Base-by-base conservation (phyloP, 2,113 vertebrate genomes). In the Hippopotamus amphibius region DNA sequence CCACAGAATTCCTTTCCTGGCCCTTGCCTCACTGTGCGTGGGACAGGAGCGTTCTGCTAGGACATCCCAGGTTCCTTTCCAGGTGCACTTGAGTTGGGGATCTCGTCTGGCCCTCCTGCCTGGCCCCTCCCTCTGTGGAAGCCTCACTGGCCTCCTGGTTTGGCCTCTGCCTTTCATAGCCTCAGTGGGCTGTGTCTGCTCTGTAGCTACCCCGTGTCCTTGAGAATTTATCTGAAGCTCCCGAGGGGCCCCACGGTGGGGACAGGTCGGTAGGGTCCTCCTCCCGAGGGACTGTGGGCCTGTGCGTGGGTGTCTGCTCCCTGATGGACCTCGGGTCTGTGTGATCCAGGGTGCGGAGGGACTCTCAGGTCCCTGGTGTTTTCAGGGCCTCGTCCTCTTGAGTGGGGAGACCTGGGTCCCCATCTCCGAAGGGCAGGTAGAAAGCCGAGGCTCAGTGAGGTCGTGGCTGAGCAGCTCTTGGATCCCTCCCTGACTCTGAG, bases 161-260 rank as follows among this genome's bases (percentile, higher is more conserved):
- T 63, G 6, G 63, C 53, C 57, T 55, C 48, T 41, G 17, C 24
- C 57, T 80, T 46, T 59, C 28, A 16, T 16, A 50, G 85, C 37
- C 30, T 22, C 48, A 33, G 74, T 21, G 74, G 48, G 72, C 72
- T 50, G 13, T 13, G 46, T 59, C 63, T 41, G 21, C 22, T 5
- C 21, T 5, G 0, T 10, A 28, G 26, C n/a, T 14, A 14, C 15
- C 37, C 22, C 43, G 12, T 2, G 14, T 37, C 63, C 33, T 4
- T 21, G 76, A 53, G 28, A 57, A 61, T 33, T 17, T 86, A 17
- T 10, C 1, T 2, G 37, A 48, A 83, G 69, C 28, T 66, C 28
- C 48, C 1, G 6, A 71, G 63, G 26, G 66, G 5, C 8, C 3
- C 41, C 14, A 2, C 0, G 1, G 21, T 13, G 50, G 57, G n/a